Evolutionary conservation across 2,888 invertebrate genomes (phyloP), one percentile per base, ranked within the genome.

Genomic region (Timema cristinae): DNA sequence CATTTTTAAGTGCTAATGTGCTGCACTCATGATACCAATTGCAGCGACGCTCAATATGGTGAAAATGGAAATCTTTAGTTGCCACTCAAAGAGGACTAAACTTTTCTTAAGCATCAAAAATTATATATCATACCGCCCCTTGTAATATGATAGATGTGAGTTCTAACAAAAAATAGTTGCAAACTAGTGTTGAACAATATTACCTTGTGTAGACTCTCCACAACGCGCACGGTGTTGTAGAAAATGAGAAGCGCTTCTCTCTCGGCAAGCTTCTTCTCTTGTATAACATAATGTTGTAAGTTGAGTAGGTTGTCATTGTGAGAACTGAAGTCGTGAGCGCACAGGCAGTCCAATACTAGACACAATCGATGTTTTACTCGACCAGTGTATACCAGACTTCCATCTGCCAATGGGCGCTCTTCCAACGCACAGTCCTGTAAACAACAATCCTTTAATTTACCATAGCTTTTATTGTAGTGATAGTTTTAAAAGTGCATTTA

Each of bases 251-350:
- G 84, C 1, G 91, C 90, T 79, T 92, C 91, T 77, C 86, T 88
- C 79, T 93, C 92, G 0, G 87, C 86, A 5, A 93, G 85, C 79
- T 90, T 91, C 79, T 91, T 91, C 73, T 91, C 90, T 81, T 88
- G 88, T 67, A 92, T 91, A 47, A 92, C 90, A 79, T 92, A 91
- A 78, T 91, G 89, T 78, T 91, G 91, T 5, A 91, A 83, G 79
- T 90, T 91, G 52, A 90, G 86, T 47, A 89, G 79, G 77, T 88
- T 86, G 0, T 85, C 85, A 76, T 85, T 84, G 75, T 81, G 79
- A 11, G 83, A 81, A 77, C 84, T 84, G 77, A 86, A 88, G 79
- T 91, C 90, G 78, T 92, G 91, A 0, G 90, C 85, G 6, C 87
- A 88, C 7, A 91, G 86, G 79, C 91, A 91, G 80, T 92, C 92